Evolutionary conservation across 2,888 invertebrate species (phyloP).

Genomic region (Lacanobia oleracea): DNA sequence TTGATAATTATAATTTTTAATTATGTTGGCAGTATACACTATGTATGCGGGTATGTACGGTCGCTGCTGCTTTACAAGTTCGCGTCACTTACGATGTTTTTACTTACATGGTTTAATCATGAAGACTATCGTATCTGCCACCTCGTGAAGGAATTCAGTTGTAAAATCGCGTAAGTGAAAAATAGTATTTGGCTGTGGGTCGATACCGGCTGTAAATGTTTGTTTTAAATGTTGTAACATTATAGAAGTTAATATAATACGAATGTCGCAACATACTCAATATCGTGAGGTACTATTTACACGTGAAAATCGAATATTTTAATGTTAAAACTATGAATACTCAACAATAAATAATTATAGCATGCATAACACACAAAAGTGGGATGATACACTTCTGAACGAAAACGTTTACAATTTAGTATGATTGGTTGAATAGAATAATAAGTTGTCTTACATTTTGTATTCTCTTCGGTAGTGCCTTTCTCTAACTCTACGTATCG

Average conservation of each 20-base stretch:
- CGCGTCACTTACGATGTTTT: neutral
- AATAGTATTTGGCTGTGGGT: neutral
- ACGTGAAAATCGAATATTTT: constrained; percentile 29
- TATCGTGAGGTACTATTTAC: constrained; percentile 28
- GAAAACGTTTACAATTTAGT: constrained; percentile 31
- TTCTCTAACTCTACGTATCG: constrained; percentile 63
- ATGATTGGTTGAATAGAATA: constrained; percentile 23
- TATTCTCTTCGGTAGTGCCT: constrained; percentile 80
- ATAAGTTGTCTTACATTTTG: constrained; percentile 17
- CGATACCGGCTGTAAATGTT: constrained; percentile 14
- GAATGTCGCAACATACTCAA: constrained; percentile 63
- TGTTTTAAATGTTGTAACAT: constrained; percentile 26
- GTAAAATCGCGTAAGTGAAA: constrained; percentile 4
- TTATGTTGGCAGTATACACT: constrained; percentile 53
- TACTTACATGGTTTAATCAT: neutral
- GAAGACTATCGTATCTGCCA: neutral
- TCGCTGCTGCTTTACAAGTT: constrained; percentile 26
- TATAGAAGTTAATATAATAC: constrained; percentile 39
- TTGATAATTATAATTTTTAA: constrained; percentile 59
- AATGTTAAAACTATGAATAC: constrained; percentile 41
- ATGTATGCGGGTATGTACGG: constrained; percentile 60
- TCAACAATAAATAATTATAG: constrained; percentile 33
- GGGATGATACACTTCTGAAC: neutral
- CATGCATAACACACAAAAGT: too few relatives aligned
- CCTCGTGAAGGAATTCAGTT: neutral